Conservation (phyloP, 2,113 vertebrate genomes). For the Pseudorasbora parva region DNA sequence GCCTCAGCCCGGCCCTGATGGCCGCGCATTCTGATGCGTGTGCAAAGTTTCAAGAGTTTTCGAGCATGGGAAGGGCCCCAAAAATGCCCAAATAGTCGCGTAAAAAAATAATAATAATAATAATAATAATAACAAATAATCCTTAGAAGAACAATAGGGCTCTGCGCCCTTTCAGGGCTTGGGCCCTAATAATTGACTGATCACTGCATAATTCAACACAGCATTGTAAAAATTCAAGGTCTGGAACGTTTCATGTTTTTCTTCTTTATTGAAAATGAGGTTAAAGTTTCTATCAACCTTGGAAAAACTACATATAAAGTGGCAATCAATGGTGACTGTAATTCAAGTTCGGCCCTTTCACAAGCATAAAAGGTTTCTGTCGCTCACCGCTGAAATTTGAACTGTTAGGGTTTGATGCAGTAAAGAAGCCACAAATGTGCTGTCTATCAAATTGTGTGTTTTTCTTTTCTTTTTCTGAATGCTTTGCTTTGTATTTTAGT, state of each 20-base stretch:
- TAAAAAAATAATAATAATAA: too few relatives aligned
- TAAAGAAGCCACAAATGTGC: constrained; percentile 57
- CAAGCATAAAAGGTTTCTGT: constrained; percentile 50
- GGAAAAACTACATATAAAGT: constrained; percentile 95
- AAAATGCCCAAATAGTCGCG: too few relatives aligned
- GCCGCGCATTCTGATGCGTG: too few relatives aligned
- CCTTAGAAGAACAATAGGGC: too few relatives aligned
- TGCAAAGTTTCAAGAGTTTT: too few relatives aligned
- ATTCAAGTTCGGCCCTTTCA: constrained; percentile 69
- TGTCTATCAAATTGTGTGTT: constrained; percentile 63
- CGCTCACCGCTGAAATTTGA: constrained; percentile 37
- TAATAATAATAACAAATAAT: too few relatives aligned
- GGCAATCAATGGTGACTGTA: constrained; percentile 91
- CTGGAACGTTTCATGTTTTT: constrained; percentile 96
- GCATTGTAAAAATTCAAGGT: constrained; percentile 99
- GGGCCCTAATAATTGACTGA: constrained; percentile 99
- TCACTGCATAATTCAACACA: constrained; percentile 99
- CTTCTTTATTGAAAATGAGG: constrained; percentile 96
- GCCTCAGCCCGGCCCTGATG: too few relatives aligned
- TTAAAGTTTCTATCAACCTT: constrained; percentile 99
- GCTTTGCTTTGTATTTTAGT: background rate
- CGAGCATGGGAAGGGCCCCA: too few relatives aligned
- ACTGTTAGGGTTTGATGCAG: constrained; percentile 60
- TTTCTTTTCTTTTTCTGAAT: constrained; percentile 36
- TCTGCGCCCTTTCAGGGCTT: too few relatives aligned